Evolutionary conservation across 2,113 vertebrate species (phyloP), one percentile per base, ranked within the genome.

Genomic region (Odontesthes bonariensis): DNA sequence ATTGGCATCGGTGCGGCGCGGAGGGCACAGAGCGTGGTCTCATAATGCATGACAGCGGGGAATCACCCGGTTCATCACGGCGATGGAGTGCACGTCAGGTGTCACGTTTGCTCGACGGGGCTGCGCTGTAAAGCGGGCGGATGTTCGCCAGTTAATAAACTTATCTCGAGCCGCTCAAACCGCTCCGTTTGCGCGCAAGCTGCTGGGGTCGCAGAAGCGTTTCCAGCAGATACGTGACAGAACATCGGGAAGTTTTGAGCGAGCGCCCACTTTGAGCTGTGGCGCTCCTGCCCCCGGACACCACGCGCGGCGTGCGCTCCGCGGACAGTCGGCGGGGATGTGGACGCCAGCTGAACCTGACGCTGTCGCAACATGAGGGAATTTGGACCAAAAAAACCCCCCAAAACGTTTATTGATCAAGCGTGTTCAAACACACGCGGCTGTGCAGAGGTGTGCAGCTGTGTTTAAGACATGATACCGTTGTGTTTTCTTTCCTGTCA

Each of bases 1-100:
- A 74, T 78, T 80, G 83, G 80, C 84, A 80, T 81, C 79, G 70
- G 74, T 75, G 11, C 88, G 52, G 66, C 73, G 77, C 82, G 71
- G 73, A 84, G 81, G 85, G 81, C 84, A 86, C 76, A 51, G 87
- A 88, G 84, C 86, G 83, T 55, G 84, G 77, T 87, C 77, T 58
- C 81, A 66, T 69, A 40, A 64, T 62, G 46, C 76, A 64, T 93
- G 85, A 90, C 88, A 90, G 84, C 67, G 14, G 53, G 42, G 46
- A 60, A 76, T 65, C 22, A 40, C 35, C 61, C 14, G 58, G 64
- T 20, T 42, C 54, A 4, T 14, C 32, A 6, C 23, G 22, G 46
- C 0, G 57, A 22, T 22, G 57, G 10, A 59, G 60, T 66, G 72
- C 75, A 49, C 6, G 51, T 17, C 1, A 6, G 11, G 17, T 46